These are phyloP conservation scores for Mesocricetus auratus DNA, from an alignment of 2,113 vertebrate genomes.

Conservation along the genomic window DNA sequence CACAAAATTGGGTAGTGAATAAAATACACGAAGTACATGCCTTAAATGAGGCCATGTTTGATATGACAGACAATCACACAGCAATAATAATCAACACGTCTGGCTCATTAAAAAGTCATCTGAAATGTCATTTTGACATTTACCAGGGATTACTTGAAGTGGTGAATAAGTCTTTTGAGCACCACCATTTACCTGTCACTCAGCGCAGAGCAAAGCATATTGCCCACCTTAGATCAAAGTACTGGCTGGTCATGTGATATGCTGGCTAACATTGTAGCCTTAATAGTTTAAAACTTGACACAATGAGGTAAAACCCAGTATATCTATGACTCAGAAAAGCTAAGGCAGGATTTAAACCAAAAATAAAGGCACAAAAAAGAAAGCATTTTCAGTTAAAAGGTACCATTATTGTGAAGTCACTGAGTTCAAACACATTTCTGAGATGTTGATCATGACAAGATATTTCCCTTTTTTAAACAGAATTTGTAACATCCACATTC, in stretches of 20 bases:
- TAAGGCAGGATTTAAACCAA: conserved; percentile 44
- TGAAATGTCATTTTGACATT: conserved; percentile 21
- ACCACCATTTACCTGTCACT: not conserved
- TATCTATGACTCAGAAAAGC: conserved; percentile 12
- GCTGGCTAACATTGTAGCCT: not conserved
- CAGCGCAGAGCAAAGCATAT: not conserved
- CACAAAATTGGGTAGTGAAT: not conserved
- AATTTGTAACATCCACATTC: conserved; percentile 64
- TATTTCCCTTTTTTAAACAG: conserved; percentile 71
- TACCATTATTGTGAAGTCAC: conserved; percentile 50
- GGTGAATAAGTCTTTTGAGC: not conserved
- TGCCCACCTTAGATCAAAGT: not conserved
- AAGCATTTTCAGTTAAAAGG: not conserved
- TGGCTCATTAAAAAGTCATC: conserved; percentile 32
- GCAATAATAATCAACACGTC: conserved; percentile 3
- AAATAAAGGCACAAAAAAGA: conserved; percentile 57
- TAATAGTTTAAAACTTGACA: not conserved
- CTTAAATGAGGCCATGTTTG: not conserved
- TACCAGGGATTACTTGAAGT: not conserved
- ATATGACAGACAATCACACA: not conserved
- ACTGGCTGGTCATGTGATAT: not conserved
- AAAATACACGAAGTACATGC: not conserved
- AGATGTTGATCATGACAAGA: conserved; percentile 66
- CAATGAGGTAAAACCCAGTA: not conserved
- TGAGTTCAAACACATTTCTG: conserved; percentile 56